Percentiles rank a stretch among this genome's conserved stretches.
Evolutionary conservation across 1,140 invertebrate species (phyloP).

Genomic region (Drosophila pseudoananassae): DNA sequence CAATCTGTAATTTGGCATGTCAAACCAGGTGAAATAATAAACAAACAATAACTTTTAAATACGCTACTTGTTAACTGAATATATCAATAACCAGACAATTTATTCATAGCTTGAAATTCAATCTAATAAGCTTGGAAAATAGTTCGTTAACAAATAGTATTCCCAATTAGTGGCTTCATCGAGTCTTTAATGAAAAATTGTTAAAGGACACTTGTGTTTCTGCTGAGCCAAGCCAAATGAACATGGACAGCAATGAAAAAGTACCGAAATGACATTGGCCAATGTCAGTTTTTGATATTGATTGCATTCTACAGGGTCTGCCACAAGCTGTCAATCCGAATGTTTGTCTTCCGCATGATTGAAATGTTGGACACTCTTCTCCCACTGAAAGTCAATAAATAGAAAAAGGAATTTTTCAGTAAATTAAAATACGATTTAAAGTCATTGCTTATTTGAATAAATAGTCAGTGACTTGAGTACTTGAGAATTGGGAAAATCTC

Average conservation of each 20-base stretch:
- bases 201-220: slow-evolving; percentile 4
- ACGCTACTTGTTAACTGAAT: background rate
- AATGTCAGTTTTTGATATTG: slow-evolving; percentile 55
- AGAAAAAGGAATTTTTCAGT: slow-evolving; percentile 1
- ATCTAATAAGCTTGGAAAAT: too few relatives aligned
- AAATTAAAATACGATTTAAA: slow-evolving; percentile 6
- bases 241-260: slow-evolving; percentile 34
- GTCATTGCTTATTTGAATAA: background rate
- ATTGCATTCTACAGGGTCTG: slow-evolving; percentile 55
- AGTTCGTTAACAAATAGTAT: background rate
- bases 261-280: slow-evolving; percentile 11
- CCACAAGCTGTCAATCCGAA: slow-evolving; percentile 35
- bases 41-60: background rate
- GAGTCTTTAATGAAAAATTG: background rate
- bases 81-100: background rate
- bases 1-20: slow-evolving; percentile 11
- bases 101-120: background rate
- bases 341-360: slow-evolving; percentile 29
- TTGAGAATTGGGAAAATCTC: background rate
- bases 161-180: background rate
- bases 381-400: background rate
- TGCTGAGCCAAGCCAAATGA: slow-evolving; percentile 40
- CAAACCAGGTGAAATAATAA: slow-evolving; percentile 6
- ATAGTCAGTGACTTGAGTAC: background rate
- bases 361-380: slow-evolving; percentile 33